These are phyloP conservation scores for Mustela lutreola DNA, from an alignment of 2,113 vertebrate species.

Conservation along the genomic window DNA sequence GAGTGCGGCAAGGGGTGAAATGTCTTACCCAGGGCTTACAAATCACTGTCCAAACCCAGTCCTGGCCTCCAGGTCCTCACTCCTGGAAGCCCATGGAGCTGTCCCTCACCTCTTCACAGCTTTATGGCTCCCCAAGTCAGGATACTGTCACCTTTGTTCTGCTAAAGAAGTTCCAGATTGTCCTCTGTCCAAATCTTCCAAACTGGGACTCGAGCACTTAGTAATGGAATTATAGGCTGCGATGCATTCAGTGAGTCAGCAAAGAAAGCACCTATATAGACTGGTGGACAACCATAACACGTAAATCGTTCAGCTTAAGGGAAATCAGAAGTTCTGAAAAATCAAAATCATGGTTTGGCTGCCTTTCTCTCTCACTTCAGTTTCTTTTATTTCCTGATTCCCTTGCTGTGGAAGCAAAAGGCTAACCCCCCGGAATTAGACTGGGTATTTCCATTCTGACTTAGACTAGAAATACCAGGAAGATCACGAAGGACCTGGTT, in stretches of 20 bases:
- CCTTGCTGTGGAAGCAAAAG: neutral
- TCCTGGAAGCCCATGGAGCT: rapidly evolving
- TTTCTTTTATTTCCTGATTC: neutral
- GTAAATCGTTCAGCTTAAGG: neutral
- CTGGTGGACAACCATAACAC: neutral
- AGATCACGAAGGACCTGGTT: neutral
- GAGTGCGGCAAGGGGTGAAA: neutral
- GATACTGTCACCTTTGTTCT: neutral
- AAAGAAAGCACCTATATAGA: neutral
- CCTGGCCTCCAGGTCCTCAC: neutral
- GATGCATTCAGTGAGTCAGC: neutral
- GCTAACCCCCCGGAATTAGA: neutral
- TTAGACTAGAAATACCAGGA: conserved; percentile 37
- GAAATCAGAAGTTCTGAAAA: neutral
- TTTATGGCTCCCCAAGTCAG: neutral
- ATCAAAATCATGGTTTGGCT: neutral
- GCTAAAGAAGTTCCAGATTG: neutral
- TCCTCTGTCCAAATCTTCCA: neutral
- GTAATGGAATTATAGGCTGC: neutral
- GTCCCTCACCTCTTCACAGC: neutral
- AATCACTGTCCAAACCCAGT: neutral
- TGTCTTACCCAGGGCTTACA: too few relatives aligned
- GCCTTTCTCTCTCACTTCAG: neutral
- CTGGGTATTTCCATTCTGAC: neutral
- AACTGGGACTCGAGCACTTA: neutral